Conservation (phyloP, 1,140 invertebrate species). For the Uloborus diversus region DNA sequence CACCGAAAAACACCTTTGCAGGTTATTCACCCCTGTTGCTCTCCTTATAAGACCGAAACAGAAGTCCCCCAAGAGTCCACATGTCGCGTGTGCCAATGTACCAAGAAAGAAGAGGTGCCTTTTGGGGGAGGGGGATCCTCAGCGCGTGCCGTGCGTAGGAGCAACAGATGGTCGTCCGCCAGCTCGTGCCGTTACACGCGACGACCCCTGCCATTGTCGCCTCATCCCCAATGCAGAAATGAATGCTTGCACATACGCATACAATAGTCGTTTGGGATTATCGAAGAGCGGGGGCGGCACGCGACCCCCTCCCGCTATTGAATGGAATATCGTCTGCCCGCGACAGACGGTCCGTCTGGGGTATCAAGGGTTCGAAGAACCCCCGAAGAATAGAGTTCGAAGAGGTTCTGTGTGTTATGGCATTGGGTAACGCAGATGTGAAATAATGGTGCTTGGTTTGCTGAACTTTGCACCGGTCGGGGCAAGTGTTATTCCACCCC, state of each 20-base stretch:
- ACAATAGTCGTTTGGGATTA: conserved; percentile 10
- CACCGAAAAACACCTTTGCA: conserved; percentile 12
- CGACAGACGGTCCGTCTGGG: not conserved
- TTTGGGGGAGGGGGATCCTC: not conserved
- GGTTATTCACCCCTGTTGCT: conserved; percentile 18
- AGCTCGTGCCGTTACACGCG: conserved; percentile 31
- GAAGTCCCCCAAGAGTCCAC: conserved; percentile 5
- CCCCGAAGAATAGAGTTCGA: not conserved
- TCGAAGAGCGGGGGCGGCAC: conserved; percentile 4
- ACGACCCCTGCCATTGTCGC: conserved; percentile 8
- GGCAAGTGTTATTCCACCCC: no score
- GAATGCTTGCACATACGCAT: conserved; percentile 16
- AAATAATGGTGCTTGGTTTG: not conserved
- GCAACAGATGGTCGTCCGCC: conserved; percentile 17
- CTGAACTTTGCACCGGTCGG: not conserved
- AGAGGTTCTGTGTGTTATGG: conserved; percentile 2
- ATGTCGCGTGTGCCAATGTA: conserved; percentile 25
- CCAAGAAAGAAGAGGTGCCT: not conserved
- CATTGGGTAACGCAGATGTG: conserved; percentile 31
- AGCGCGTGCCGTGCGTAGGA: conserved; percentile 24
- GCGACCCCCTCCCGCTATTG: not conserved
- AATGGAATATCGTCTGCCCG: not conserved
- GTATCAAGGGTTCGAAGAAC: conserved; percentile 21
- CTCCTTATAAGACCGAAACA: not conserved
- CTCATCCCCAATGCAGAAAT: not conserved